These are phyloP conservation scores for Zosterops lateralis DNA, from an alignment of 2,113 vertebrate species.

Conservation along the genomic window DNA sequence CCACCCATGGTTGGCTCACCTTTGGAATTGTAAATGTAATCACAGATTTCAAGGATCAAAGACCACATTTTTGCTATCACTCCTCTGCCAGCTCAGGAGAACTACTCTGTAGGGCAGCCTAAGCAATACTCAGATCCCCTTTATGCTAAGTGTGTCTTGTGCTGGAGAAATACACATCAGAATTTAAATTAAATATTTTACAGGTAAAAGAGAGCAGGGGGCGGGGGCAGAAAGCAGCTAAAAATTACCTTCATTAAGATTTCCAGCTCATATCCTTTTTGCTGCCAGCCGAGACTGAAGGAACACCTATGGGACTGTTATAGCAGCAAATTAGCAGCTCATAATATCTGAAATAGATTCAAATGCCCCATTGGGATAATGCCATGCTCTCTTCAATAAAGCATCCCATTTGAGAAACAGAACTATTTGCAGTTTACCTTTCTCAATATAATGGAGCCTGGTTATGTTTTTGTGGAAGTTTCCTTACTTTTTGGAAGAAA, in stretches of 20 bases:
- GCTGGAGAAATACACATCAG: background rate
- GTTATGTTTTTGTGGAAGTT: background rate
- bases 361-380: background rate
- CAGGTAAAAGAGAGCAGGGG: background rate
- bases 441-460: background rate
- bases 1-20: accelerated
- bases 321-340: slow-evolving; percentile 32
- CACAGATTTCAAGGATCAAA: background rate
- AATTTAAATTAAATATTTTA: background rate
- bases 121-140: background rate
- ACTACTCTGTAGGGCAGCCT: background rate
- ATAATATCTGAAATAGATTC: slow-evolving; percentile 34
- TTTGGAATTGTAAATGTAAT: background rate
- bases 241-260: background rate
- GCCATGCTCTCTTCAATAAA: background rate
- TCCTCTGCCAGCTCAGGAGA: background rate
- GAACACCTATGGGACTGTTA: slow-evolving; percentile 9
- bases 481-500: background rate
- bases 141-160: background rate
- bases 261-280: background rate
- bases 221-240: accelerated
- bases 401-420: background rate
- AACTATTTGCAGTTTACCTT: background rate
- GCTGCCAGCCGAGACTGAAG: background rate
- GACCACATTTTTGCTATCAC: background rate